phyloP scores from a whole-genome alignment of 2,797 vertebrate genomes.

The Anableps anableps region DNA sequence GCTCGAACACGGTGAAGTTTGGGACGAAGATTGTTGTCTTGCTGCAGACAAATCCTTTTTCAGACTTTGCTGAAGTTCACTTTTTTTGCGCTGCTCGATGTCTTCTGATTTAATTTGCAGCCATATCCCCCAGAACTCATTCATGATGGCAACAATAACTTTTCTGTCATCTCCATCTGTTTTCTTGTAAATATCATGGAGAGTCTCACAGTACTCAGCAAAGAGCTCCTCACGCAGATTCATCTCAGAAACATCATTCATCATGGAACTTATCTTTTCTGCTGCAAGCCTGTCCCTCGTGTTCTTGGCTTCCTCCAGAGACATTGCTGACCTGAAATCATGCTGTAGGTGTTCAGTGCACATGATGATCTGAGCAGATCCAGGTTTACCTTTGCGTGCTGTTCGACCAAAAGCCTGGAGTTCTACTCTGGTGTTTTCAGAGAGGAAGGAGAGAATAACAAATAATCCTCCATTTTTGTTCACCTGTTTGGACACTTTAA shows the following conservation, averaged over 20 bases:
- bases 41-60: conserved; percentile 24
- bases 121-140: conserved; percentile 63
- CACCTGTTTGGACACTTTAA: conserved; percentile 63
- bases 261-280: conserved; percentile 29
- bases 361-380: conserved; percentile 36
- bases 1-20: conserved; percentile 34
- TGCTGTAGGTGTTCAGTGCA: conserved; percentile 22
- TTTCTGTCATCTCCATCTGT: conserved; percentile 27
- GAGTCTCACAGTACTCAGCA: conserved; percentile 37
- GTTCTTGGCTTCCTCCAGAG: conserved; percentile 34
- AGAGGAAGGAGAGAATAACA: conserved; percentile 55
- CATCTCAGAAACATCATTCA: conserved; percentile 31
- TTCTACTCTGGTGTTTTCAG: conserved; percentile 59
- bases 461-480: conserved; percentile 62
- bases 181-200: conserved; percentile 26
- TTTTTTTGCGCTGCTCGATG: conserved; percentile 20
- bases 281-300: conserved; percentile 21
- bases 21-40: conserved; percentile 13
- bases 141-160: conserved; percentile 50
- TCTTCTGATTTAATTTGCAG: conserved; percentile 47
- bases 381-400: conserved; percentile 43
- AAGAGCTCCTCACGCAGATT: conserved; percentile 40
- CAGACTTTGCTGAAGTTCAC: conserved; percentile 19
- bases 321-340: conserved; percentile 13
- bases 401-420: conserved; percentile 54